phyloP scores from a whole-genome alignment of 2,113 vertebrate species.

The Manacus vitellinus region DNA sequence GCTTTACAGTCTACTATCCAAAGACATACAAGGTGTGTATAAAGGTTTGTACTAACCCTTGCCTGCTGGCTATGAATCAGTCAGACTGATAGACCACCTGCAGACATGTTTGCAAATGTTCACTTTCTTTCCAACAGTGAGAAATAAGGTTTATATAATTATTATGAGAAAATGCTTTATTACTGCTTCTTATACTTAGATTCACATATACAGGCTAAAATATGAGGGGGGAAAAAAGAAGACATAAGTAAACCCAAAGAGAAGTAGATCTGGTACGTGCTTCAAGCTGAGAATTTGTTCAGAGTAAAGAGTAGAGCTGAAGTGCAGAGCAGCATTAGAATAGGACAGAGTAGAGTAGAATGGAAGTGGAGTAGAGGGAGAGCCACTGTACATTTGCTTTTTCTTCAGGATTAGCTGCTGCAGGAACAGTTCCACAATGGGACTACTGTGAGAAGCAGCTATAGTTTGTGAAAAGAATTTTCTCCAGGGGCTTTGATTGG shows the following conservation, averaged over 20 bases:
- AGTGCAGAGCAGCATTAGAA: neutral
- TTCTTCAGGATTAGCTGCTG: neutral
- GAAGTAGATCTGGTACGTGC: rapidly evolving
- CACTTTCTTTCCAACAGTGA: neutral
- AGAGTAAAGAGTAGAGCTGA: neutral
- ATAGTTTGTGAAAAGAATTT: neutral
- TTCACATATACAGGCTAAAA: neutral
- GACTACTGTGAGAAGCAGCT: neutral
- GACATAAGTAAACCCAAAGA: neutral
- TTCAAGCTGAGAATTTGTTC: neutral
- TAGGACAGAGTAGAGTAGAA: neutral
- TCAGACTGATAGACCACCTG: neutral
- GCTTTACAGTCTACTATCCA: neutral
- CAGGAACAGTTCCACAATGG: neutral
- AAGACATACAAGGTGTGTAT: neutral
- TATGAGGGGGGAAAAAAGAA: rapidly evolving
- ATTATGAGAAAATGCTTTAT: neutral
- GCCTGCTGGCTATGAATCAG: neutral
- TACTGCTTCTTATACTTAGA: neutral
- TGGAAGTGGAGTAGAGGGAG: neutral
- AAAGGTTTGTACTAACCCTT: neutral
- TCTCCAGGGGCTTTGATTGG: neutral
- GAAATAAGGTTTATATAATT: neutral
- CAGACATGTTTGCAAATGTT: neutral
- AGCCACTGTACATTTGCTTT: neutral